Base-by-base conservation (phyloP, 2,888 invertebrate genomes). In the Ptilodon capucinus region DNA sequence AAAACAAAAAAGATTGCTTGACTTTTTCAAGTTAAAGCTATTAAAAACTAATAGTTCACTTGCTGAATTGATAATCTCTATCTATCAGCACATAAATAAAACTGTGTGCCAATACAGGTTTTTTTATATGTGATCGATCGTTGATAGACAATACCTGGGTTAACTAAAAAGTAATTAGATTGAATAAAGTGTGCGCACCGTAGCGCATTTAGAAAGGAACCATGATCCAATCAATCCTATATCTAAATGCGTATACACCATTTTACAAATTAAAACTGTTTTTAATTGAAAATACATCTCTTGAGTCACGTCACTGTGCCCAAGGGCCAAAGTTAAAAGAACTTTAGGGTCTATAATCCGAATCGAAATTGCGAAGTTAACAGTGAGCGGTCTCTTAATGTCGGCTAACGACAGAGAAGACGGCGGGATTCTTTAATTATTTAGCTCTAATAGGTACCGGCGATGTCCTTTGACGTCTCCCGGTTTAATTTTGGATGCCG, bases 371-470 rank as follows among this genome's bases (percentile, higher is more conserved):
- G 80, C 79, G 57, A 81, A 86, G 79, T 86, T 81, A 60, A 56
- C 25, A 28, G 42, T 50, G 64, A 74, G 76, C 78, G 78, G 81
- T 84, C 85, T 84, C 84, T 86, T 81, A 86, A 86, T 84, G 81
- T 77, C 76, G 69, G 63, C 77, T 86, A 88, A 87, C 86, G 86
- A 85, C 81, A 81, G 76, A 70, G 80, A 83, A 83, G 88, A 88
- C 84, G 84, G 84, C 77, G 79, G 83, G 82, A 86, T 89, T 87
- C 90, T 88, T 91, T 91, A 91, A 90, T 91, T 91, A 91, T 91
- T 90, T 89, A 89, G 84, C 89, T 86, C 81, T 89, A 89, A 89
- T 88, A 87, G 86, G 83, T 79, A 79, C 71, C 79, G 78, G 68
- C 81, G 75, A 79, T 88, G 89, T 89, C 87, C 89, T 91, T 90